A percentile compares a stretch with the other conserved stretches of the same genome.
Evolutionary conservation across 2,888 invertebrate genomes (phyloP).

Genomic region (Nomada fucata): DNA sequence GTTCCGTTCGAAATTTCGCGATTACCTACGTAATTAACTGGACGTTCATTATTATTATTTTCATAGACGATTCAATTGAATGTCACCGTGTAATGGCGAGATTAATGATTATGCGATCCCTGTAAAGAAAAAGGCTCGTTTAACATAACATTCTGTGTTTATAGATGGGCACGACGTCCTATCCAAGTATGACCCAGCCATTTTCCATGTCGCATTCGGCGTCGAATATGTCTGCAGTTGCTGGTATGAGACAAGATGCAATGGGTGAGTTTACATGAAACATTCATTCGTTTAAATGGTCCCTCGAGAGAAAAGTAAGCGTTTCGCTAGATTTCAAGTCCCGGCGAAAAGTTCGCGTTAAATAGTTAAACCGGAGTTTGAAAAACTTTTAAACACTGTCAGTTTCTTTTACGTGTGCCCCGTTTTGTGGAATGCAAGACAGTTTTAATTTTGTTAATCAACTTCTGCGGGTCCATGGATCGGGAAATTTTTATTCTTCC

Average conservation of each 20-base stretch:
- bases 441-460: too few species aligned
- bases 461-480: too few species aligned
- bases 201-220: constrained; percentile 96
- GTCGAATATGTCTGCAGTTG: constrained; percentile 95
- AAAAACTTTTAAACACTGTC: too few species aligned
- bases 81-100: not conserved
- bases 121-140: not conserved
- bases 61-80: not conserved
- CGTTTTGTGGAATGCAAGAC: too few species aligned
- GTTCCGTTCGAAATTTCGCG: not conserved
- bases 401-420: too few species aligned
- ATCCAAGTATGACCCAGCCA: constrained; percentile 96
- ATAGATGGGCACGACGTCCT: constrained; percentile 96
- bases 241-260: constrained; percentile 93
- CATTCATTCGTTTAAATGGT: too few species aligned
- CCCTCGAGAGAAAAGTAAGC: not conserved
- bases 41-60: not conserved
- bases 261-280: constrained; percentile 88
- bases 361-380: too few species aligned
- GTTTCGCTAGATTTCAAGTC: not conserved
- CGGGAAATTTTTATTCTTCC: too few species aligned
- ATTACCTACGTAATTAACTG: not conserved
- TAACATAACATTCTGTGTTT: constrained; percentile 76
- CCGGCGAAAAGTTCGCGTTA: too few species aligned
- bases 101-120: not conserved